Percentiles rank a stretch among this genome's conserved stretches.
Conservation (phyloP, 2,797 vertebrate species). For the Chelon labrosus region DNA sequence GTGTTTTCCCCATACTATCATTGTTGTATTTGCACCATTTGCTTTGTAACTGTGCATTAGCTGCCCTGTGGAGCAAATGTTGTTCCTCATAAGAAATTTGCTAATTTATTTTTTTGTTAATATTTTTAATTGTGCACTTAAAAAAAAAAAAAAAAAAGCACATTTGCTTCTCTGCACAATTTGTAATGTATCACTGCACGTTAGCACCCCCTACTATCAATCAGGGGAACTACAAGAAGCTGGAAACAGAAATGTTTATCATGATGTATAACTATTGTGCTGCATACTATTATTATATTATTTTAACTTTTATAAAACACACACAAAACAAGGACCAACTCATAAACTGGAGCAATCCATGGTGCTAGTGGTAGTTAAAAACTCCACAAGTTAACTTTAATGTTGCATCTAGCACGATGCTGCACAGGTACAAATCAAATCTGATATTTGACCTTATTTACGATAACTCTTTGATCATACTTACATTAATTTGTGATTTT, state of each 20-base stretch:
- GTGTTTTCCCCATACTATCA: slow-evolving; percentile 13
- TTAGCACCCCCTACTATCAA: not conserved
- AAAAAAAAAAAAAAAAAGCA: not conserved
- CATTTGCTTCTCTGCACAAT: not conserved
- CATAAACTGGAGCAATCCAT: not conserved
- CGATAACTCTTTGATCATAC: slow-evolving; percentile 45
- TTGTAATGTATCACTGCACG: not conserved
- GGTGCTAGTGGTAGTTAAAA: not conserved
- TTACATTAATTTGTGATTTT: slow-evolving; percentile 41
- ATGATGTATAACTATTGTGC: no score
- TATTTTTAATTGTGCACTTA: not conserved
- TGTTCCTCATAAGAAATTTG: not conserved
- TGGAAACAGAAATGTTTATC: not conserved
- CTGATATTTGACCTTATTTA: slow-evolving; percentile 27
- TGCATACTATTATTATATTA: no score
- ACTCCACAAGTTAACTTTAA: no score
- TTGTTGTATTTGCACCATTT: slow-evolving; percentile 45
- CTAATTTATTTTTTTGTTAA: no score
- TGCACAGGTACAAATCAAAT: slow-evolving; percentile 57
- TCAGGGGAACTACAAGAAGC: not conserved
- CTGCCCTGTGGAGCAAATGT: not conserved
- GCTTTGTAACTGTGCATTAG: slow-evolving; percentile 60
- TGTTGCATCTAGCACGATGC: not conserved
- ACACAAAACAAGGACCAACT: not conserved
- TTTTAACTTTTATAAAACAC: not conserved